Conservation (phyloP, 1,140 invertebrate genomes). For the Tribolium castaneum region DNA sequence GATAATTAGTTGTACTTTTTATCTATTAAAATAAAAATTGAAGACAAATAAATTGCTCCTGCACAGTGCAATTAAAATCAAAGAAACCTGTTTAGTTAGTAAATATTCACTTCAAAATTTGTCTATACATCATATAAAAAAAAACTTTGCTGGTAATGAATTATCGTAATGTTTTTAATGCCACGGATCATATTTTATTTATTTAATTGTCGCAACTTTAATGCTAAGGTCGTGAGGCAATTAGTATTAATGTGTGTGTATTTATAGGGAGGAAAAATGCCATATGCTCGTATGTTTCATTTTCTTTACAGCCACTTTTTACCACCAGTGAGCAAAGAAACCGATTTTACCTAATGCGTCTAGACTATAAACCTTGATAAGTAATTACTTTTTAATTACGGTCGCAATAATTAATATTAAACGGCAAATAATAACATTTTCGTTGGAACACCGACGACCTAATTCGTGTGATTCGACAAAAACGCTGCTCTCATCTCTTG, state of each 20-base stretch:
- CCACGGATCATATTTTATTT: background rate
- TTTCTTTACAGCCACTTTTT: background rate
- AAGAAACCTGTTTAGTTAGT: background rate
- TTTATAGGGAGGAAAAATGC: too few species aligned
- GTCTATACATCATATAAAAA: background rate
- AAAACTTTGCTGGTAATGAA: background rate
- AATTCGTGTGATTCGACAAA: constrained; percentile 12
- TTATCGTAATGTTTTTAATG: background rate
- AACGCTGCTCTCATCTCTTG: constrained; percentile 18
- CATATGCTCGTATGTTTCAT: background rate
- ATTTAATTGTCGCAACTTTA: background rate
- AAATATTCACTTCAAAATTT: too few species aligned
- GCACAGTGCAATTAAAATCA: background rate
- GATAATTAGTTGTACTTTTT: background rate
- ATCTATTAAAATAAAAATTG: background rate
- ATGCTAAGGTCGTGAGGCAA: background rate
- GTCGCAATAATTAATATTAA: constrained; percentile 10
- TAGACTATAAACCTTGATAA: background rate
- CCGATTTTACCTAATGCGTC: background rate
- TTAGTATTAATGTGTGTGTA: background rate
- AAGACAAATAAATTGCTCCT: background rate
- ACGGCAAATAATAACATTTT: background rate
- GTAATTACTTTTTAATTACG: constrained; percentile 17
- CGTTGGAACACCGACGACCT: constrained; percentile 3
- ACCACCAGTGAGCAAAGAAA: background rate